These are phyloP conservation scores for Periophthalmus magnuspinnatus DNA, from an alignment of 2,797 vertebrate species.

Conservation along the genomic window DNA sequence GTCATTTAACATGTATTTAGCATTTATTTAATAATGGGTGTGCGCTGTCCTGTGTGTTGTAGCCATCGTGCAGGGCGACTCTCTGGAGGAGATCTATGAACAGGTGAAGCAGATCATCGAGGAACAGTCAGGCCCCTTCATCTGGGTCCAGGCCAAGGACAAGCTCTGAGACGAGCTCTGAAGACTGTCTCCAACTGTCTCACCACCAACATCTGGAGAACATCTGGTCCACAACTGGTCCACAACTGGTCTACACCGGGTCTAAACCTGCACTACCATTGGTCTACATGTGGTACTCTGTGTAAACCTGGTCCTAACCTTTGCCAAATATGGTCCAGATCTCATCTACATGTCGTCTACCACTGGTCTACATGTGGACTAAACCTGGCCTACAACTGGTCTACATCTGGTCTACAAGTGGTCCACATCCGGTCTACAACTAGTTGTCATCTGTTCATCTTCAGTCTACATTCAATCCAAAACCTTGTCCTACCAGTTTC, in stretches of 20 bases:
- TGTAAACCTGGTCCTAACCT: too few species aligned
- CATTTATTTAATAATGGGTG: too few species aligned
- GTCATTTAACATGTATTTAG: background rate
- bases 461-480: too few species aligned
- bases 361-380: too few species aligned
- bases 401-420: too few species aligned
- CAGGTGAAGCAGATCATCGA: slow-evolving; percentile 97
- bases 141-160: slow-evolving; percentile 97
- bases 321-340: too few species aligned
- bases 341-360: too few species aligned
- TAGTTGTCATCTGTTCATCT: too few species aligned
- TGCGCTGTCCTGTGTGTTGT: slow-evolving; percentile 41
- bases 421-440: too few species aligned
- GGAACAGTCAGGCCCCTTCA: slow-evolving; percentile 92
- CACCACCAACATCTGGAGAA: background rate
- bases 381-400: too few species aligned
- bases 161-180: slow-evolving; percentile 83
- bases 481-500: background rate
- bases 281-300: too few species aligned
- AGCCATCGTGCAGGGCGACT: slow-evolving; percentile 96
- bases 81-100: slow-evolving; percentile 96
- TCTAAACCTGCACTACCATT: too few species aligned
- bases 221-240: background rate
- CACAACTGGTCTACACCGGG: background rate
- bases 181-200: background rate